phyloP scores from a whole-genome alignment of 2,113 vertebrate species.

The Corapipo altera region DNA sequence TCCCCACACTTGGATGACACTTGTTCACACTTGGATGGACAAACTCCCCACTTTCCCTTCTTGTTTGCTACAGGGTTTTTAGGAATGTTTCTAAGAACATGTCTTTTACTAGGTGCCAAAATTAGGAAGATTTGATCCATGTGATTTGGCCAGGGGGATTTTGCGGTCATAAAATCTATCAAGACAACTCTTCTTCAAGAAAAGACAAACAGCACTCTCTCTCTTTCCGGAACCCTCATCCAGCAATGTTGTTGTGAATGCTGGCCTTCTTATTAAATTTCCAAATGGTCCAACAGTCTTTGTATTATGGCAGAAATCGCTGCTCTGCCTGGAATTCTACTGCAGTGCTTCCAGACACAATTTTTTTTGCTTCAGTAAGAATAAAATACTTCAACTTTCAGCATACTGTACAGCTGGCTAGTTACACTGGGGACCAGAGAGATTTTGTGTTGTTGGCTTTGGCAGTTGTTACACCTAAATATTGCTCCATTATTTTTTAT shows the following conservation, averaged over 20 bases:
- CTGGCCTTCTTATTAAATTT: not conserved
- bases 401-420: not conserved
- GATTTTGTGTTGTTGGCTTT: not conserved
- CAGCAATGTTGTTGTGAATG: not conserved
- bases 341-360: not conserved
- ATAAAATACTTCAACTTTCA: not conserved
- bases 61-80: not conserved
- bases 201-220: not conserved
- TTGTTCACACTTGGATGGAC: not conserved
- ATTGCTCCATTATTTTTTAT: not conserved
- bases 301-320: not conserved
- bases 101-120: not conserved
- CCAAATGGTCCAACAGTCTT: not conserved
- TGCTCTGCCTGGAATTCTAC: not conserved
- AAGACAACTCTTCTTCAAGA: not conserved
- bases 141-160: not conserved
- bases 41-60: not conserved
- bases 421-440: not conserved
- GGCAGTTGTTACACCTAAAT: not conserved
- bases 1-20: too few species aligned
- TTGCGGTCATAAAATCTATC: not conserved
- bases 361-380: not conserved
- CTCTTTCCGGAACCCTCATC: not conserved
- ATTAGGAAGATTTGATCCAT: not conserved
- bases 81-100: not conserved